Percentiles rank a stretch among this genome's conserved stretches.
Evolutionary conservation across 2,797 vertebrate species (phyloP).

Genomic region (Neosilurus hyrtlii): DNA sequence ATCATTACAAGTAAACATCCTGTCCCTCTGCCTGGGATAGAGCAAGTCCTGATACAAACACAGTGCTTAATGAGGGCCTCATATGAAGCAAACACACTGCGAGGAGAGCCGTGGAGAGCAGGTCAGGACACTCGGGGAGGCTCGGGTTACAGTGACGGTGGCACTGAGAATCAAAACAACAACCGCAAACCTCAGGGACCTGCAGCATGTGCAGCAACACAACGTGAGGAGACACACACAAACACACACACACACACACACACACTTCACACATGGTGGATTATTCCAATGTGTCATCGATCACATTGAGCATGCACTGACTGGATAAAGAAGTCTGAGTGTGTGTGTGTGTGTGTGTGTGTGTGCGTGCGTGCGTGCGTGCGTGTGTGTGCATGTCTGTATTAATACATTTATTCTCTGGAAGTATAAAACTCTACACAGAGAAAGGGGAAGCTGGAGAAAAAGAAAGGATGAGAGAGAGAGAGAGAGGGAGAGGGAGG

Average conservation of each 20-base stretch:
- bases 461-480: conserved; percentile 18
- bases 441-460: conserved; percentile 7
- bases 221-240: not conserved
- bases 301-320: not conserved
- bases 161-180: conserved; percentile 56
- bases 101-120: conserved; percentile 14
- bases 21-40: not conserved
- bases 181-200: conserved; percentile 37
- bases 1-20: not conserved
- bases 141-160: conserved; percentile 59
- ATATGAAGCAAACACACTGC: conserved; percentile 27
- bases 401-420: conserved; percentile 9
- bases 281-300: conserved; percentile 8
- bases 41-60: not conserved
- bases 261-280: not conserved
- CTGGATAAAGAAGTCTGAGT: not conserved
- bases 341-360: not conserved
- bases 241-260: not conserved
- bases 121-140: conserved; percentile 55
- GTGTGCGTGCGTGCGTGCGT: not conserved
- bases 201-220: conserved; percentile 8
- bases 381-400: not conserved
- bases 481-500: not conserved
- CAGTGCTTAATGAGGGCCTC: conserved; percentile 36
- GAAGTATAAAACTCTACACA: not conserved